phyloP scores from a whole-genome alignment of 2,797 vertebrate species.

The Onychomys arenicola region DNA sequence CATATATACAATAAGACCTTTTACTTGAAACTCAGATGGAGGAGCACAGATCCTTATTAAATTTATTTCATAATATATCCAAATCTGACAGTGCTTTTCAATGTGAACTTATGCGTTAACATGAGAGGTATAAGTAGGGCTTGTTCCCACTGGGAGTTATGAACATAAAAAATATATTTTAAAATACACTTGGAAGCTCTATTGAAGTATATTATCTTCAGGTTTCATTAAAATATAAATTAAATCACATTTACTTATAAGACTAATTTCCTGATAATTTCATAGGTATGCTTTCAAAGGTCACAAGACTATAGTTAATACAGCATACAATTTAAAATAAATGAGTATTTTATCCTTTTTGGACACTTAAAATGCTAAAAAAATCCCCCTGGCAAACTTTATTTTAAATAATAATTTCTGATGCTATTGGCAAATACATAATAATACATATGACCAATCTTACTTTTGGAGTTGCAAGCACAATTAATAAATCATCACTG shows the following conservation, averaged over 20 bases:
- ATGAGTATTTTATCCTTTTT: slow-evolving; percentile 49
- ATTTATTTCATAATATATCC: slow-evolving; percentile 82
- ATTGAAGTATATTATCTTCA: slow-evolving; percentile 71
- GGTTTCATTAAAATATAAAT: slow-evolving; percentile 75
- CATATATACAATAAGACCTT: slow-evolving; percentile 67
- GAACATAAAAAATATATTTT: slow-evolving; percentile 78
- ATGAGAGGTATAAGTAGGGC: slow-evolving; percentile 73
- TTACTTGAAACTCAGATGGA: slow-evolving; percentile 46
- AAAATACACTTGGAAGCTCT: slow-evolving; percentile 49
- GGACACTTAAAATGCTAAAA: slow-evolving; percentile 16
- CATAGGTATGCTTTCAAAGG: slow-evolving; percentile 63
- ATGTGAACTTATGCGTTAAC: slow-evolving; percentile 81
- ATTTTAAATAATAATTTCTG: slow-evolving; percentile 54
- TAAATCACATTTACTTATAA: slow-evolving; percentile 19
- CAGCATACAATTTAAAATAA: neutral
- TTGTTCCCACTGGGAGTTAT: slow-evolving; percentile 63
- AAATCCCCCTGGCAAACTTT: slow-evolving; percentile 39
- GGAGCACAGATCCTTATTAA: slow-evolving; percentile 33
- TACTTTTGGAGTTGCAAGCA: slow-evolving; percentile 67
- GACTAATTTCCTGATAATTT: slow-evolving; percentile 60
- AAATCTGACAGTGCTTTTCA: slow-evolving; percentile 77
- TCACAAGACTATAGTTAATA: slow-evolving; percentile 48
- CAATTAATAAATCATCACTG: slow-evolving; percentile 79
- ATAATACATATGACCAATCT: slow-evolving; percentile 60
- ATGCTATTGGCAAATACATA: slow-evolving; percentile 70